Evolutionary conservation across 2,113 vertebrate genomes (phyloP).

Genomic region (Chionomys nivalis): DNA sequence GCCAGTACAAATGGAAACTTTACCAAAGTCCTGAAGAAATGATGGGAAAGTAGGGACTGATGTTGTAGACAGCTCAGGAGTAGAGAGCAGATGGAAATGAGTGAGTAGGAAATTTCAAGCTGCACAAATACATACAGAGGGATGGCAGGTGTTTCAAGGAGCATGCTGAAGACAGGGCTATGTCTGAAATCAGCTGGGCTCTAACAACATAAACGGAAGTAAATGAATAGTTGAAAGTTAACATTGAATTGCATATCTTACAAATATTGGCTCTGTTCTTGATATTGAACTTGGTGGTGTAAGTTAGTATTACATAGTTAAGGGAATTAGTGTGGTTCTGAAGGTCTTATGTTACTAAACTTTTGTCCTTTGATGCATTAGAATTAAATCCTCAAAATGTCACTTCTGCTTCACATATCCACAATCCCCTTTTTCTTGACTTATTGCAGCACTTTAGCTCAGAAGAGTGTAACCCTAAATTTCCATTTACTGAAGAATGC

Average conservation of each 20-base stretch:
- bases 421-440: too few relatives aligned
- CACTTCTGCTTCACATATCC: not conserved
- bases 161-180: too few relatives aligned
- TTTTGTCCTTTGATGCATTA: not conserved
- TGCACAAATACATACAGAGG: accelerated
- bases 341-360: not conserved
- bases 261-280: not conserved
- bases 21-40: not conserved
- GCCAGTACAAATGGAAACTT: not conserved
- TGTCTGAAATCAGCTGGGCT: too few relatives aligned
- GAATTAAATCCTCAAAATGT: not conserved
- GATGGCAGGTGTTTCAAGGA: accelerated
- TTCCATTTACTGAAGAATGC: not conserved
- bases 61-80: not conserved
- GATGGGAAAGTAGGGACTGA: not conserved
- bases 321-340: not conserved
- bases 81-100: not conserved
- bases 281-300: not conserved
- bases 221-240: not conserved
- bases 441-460: not conserved
- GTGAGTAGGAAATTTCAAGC: not conserved
- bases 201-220: not conserved
- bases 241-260: not conserved
- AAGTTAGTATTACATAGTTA: not conserved
- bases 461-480: not conserved